Percentiles rank a stretch among this genome's conserved stretches.
Conservation (phyloP, 2,113 vertebrate genomes). For the Dipodomys merriami region DNA sequence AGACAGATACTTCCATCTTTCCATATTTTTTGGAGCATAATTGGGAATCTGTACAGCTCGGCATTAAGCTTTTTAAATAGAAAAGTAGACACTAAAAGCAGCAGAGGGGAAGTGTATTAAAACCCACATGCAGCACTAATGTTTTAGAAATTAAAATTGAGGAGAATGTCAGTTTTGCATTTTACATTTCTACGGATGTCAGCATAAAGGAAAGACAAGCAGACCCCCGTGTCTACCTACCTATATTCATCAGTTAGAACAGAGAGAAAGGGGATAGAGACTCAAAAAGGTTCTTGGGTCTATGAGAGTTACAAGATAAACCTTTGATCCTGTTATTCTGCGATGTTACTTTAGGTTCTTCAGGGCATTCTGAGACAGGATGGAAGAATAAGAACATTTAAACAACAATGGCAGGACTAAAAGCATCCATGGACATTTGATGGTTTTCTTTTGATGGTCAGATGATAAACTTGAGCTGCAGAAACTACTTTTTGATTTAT, state of each 20-base stretch:
- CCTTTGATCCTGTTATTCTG: not conserved
- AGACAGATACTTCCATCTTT: slow-evolving; percentile 75
- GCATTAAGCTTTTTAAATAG: slow-evolving; percentile 78
- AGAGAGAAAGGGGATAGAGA: not conserved
- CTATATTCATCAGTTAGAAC: not conserved
- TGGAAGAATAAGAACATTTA: not conserved
- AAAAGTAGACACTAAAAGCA: slow-evolving; percentile 81
- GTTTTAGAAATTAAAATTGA: slow-evolving; percentile 75
- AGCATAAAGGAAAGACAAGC: slow-evolving; percentile 13
- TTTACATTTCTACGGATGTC: slow-evolving; percentile 57
- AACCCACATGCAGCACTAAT: slow-evolving; percentile 72
- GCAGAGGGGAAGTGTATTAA: slow-evolving; percentile 79
- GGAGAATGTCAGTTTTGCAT: slow-evolving; percentile 21
- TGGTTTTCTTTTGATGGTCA: not conserved
- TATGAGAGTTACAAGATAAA: not conserved
- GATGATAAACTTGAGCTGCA: not conserved
- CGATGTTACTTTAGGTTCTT: not conserved
- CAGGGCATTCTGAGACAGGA: not conserved
- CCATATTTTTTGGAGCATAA: slow-evolving; percentile 80
- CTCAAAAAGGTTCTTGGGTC: not conserved
- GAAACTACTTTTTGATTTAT: not conserved
- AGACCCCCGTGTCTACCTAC: not conserved
- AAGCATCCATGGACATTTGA: not conserved
- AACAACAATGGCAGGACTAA: not conserved
- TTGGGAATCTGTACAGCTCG: slow-evolving; percentile 71